phyloP scores from a whole-genome alignment of 2,113 vertebrate species.

The Chrysochloris asiatica region DNA sequence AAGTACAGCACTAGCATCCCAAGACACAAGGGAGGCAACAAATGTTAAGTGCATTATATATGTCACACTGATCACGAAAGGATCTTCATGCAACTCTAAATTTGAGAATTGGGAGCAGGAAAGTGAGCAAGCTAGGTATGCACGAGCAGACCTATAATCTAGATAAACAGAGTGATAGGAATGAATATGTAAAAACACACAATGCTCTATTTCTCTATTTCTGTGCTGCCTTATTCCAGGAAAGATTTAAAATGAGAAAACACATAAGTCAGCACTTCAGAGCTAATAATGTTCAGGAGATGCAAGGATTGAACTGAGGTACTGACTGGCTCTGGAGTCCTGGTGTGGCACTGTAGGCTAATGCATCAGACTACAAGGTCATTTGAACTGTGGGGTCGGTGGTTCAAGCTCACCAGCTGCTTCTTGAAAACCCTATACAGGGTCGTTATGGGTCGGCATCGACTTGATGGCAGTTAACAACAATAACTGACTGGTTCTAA shows the following conservation, averaged over 20 bases:
- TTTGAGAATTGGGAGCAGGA: neutral
- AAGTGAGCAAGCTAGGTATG: neutral
- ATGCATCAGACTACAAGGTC: too few species aligned
- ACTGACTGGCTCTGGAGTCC: neutral
- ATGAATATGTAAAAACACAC: neutral
- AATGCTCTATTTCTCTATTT: neutral
- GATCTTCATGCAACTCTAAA: neutral
- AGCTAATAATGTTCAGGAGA: neutral
- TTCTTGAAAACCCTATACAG: too few species aligned
- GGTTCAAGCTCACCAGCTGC: too few species aligned
- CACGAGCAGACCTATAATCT: neutral
- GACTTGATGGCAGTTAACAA: too few species aligned
- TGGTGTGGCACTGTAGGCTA: too few species aligned
- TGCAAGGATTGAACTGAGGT: too few species aligned
- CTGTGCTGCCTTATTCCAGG: neutral
- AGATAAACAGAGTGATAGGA: neutral
- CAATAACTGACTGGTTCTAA: neutral
- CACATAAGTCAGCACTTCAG: neutral
- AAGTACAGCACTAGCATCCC: too few species aligned
- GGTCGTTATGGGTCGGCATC: too few species aligned
- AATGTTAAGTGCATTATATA: too few species aligned
- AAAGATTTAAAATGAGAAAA: neutral
- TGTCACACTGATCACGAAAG: too few species aligned
- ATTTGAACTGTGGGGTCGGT: too few species aligned
- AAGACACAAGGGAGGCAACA: too few species aligned